A percentile compares a stretch with the other conserved stretches of the same genome.
Conservation (phyloP, 2,113 vertebrate genomes). For the Phrynosoma blainvillii region DNA sequence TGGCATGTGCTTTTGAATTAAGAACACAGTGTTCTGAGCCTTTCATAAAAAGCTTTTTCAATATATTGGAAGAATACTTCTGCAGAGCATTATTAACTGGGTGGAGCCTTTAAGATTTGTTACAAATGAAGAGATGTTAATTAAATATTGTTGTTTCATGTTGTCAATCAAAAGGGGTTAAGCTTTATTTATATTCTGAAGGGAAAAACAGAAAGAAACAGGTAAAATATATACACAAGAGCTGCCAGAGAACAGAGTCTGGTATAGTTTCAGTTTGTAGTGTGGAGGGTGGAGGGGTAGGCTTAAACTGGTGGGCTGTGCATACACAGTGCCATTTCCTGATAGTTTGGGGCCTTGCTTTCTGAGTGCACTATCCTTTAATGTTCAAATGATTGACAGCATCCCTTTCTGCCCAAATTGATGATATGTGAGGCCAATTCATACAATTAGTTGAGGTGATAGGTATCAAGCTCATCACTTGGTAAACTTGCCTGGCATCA, state of each 20-base stretch:
- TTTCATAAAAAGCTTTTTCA: conserved; percentile 69
- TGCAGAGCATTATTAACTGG: conserved; percentile 68
- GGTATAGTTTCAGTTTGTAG: conserved; percentile 49
- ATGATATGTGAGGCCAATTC: conserved; percentile 27
- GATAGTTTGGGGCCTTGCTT: conserved; percentile 40
- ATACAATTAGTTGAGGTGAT: conserved; percentile 41
- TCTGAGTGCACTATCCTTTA: conserved; percentile 29
- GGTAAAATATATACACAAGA: conserved; percentile 54
- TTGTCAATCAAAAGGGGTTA: conserved; percentile 62
- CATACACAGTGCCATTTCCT: conserved; percentile 42
- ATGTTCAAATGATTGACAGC: conserved; percentile 42
- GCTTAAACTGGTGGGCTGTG: conserved; percentile 50
- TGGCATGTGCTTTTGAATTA: conserved; percentile 75
- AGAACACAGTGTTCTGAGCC: conserved; percentile 75
- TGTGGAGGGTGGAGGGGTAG: conserved; percentile 35
- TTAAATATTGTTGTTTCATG: conserved; percentile 72
- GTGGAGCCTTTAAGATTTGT: conserved; percentile 74
- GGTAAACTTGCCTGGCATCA: conserved; percentile 40
- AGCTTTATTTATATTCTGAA: conserved; percentile 62
- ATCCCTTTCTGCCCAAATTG: conserved; percentile 39
- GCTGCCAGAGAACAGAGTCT: conserved; percentile 57
- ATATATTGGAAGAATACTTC: conserved; percentile 63
- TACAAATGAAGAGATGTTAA: conserved; percentile 71
- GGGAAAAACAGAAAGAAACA: conserved; percentile 53
- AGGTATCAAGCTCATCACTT: conserved; percentile 41